Conservation (phyloP, 1,140 invertebrate genomes). For the Sarcophaga peregrina region DNA sequence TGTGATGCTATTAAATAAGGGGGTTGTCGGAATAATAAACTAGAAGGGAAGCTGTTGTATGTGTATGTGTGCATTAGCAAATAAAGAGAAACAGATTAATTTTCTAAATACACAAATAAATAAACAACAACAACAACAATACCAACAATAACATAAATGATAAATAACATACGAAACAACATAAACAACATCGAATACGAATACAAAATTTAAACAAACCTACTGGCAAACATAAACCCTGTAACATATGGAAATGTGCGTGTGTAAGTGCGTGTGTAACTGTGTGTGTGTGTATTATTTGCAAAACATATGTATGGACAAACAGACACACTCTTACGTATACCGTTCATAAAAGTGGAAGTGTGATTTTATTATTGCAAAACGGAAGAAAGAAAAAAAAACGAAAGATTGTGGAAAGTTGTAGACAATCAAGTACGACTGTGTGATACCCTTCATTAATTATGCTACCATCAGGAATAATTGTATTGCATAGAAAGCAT, state of each 20-base stretch:
- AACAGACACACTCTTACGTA: not conserved
- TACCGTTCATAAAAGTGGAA: not conserved
- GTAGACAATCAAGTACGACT: too few relatives aligned
- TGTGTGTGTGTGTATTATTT: not conserved
- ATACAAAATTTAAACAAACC: not conserved
- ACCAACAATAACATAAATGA: not conserved
- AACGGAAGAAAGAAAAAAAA: not conserved
- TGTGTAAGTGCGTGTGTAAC: not conserved
- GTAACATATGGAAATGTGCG: constrained; percentile 8
- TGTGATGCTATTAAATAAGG: not conserved
- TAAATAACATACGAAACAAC: constrained; percentile 6
- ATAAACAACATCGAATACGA: not conserved
- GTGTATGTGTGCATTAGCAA: not conserved
- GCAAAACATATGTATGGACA: not conserved
- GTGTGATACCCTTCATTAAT: too few relatives aligned
- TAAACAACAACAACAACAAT: not conserved
- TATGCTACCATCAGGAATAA: too few relatives aligned
- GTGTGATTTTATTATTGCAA: constrained; percentile 19
- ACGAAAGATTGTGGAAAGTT: too few relatives aligned
- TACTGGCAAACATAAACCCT: not conserved
- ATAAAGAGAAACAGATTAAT: constrained; percentile 11
- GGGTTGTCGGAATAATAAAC: not conserved
- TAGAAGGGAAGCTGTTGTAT: not conserved
- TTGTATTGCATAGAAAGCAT: too few relatives aligned
- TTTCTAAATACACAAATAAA: constrained; percentile 18